These are phyloP conservation scores for Brienomyrus longianalis DNA, from an alignment of 2,113 vertebrate genomes.

Conservation along the genomic window DNA sequence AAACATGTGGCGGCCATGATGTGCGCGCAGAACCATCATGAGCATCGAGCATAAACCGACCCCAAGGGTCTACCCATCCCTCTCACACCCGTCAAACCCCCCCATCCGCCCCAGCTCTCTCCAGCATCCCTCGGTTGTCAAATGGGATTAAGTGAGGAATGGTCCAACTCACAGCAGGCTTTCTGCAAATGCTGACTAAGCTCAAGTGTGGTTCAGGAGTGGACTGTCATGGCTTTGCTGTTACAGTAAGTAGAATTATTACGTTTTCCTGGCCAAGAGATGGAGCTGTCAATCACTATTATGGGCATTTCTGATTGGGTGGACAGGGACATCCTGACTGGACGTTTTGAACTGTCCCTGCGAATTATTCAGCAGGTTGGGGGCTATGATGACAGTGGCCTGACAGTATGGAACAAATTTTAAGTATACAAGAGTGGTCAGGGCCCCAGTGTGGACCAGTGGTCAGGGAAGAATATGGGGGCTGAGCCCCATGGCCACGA, in stretches of 20 bases:
- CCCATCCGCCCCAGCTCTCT: background rate
- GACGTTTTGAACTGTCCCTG: constrained; percentile 34
- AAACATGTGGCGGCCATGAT: background rate
- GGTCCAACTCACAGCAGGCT: background rate
- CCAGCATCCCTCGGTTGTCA: background rate
- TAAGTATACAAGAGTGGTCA: background rate
- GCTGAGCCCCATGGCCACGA: background rate
- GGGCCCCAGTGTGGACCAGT: background rate
- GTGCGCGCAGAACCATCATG: too few species aligned
- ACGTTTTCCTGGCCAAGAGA: constrained; percentile 32
- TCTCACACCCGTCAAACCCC: background rate
- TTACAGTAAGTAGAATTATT: constrained; percentile 51
- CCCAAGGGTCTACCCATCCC: background rate
- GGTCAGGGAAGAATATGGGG: background rate
- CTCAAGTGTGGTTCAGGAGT: background rate
- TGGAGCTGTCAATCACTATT: constrained; percentile 33
- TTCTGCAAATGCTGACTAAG: background rate
- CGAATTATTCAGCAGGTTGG: background rate
- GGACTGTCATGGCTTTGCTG: background rate
- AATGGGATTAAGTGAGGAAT: background rate
- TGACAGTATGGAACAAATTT: background rate
- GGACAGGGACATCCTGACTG: constrained; percentile 4
- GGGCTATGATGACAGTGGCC: background rate
- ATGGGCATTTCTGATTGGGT: constrained; percentile 32
- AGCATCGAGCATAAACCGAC: background rate